A percentile compares a stretch with the other conserved stretches of the same genome.
These are phyloP conservation scores for Drosophila lacertosa DNA, from an alignment of 1,140 invertebrate genomes.

Conservation along the genomic window DNA sequence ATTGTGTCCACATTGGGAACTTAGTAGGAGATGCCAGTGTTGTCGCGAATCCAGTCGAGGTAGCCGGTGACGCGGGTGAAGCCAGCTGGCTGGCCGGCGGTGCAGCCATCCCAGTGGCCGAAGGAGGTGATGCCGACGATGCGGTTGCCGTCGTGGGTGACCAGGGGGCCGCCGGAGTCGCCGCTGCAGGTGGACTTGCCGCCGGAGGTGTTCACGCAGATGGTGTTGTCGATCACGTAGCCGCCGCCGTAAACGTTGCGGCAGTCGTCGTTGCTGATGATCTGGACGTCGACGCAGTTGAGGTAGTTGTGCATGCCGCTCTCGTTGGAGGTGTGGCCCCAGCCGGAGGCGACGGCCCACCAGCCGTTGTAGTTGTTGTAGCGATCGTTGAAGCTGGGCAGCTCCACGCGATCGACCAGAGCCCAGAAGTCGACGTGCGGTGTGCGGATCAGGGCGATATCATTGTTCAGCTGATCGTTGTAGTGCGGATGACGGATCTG, in stretches of 20 bases:
- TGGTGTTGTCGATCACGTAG: conserved; percentile 36
- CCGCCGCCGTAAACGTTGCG: conserved; percentile 14
- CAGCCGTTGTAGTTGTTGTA: conserved; percentile 31
- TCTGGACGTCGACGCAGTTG: conserved; percentile 44
- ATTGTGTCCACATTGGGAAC: background rate
- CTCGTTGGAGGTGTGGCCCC: conserved; percentile 35
- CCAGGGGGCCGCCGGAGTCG: conserved; percentile 85
- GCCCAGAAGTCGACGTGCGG: conserved; percentile 36
- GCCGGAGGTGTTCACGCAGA: conserved; percentile 42
- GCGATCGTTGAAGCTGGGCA: conserved; percentile 45
- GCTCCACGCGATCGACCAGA: conserved; percentile 39
- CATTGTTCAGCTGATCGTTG: conserved; percentile 33
- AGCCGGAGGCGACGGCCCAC: conserved; percentile 49
- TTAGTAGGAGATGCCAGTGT: conserved; percentile 48
- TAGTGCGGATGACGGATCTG: conserved; percentile 8
- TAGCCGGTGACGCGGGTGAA: conserved; percentile 85
- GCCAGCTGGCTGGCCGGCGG: conserved; percentile 78
- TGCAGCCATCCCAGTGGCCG: conserved; percentile 59
- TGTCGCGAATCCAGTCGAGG: conserved; percentile 84
- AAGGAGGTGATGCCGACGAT: conserved; percentile 84
- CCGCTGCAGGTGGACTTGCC: conserved; percentile 74
- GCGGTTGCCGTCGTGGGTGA: conserved; percentile 76
- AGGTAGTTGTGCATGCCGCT: conserved; percentile 31
- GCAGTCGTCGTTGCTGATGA: conserved; percentile 40
- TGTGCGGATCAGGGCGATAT: conserved; percentile 48